phyloP scores from a whole-genome alignment of 1,140 invertebrate genomes.

The Nixonia krombeini region DNA sequence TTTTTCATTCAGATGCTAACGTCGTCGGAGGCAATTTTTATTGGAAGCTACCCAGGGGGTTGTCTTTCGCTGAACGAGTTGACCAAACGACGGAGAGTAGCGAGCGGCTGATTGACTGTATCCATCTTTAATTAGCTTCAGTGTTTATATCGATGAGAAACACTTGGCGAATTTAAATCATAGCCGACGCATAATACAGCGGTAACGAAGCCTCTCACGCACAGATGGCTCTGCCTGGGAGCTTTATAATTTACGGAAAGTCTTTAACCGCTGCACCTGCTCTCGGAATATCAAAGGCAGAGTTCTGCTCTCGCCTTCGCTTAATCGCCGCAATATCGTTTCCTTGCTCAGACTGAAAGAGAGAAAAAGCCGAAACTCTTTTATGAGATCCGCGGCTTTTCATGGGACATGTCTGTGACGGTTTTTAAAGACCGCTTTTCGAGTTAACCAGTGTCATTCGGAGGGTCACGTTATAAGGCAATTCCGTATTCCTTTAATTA shows the following conservation, averaged over 20 bases:
- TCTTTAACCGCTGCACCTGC: constrained; percentile 26
- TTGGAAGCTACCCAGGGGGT: neutral
- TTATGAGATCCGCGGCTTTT: too few species aligned
- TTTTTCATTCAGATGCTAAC: too few species aligned
- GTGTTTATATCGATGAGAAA: too few species aligned
- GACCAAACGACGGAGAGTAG: too few species aligned
- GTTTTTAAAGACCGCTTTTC: too few species aligned
- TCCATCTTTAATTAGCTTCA: constrained; percentile 1
- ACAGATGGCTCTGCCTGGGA: constrained; percentile 30
- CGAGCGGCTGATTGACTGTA: too few species aligned
- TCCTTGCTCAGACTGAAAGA: neutral
- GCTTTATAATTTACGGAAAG: constrained; percentile 41
- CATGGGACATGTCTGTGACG: too few species aligned
- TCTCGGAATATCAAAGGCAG: constrained; percentile 21
- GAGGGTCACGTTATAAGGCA: too few species aligned
- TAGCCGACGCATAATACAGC: constrained; percentile 20
- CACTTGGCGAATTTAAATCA: neutral
- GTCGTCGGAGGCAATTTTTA: neutral
- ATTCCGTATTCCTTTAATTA: too few species aligned
- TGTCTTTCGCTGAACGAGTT: neutral
- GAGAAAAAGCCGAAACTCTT: neutral
- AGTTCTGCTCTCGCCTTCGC: constrained; percentile 12
- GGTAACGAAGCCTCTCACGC: constrained; percentile 22
- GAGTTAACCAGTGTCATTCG: too few species aligned
- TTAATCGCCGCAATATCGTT: constrained; percentile 25